phyloP scores from a whole-genome alignment of 1,140 invertebrate genomes.

The Galleria mellonella region DNA sequence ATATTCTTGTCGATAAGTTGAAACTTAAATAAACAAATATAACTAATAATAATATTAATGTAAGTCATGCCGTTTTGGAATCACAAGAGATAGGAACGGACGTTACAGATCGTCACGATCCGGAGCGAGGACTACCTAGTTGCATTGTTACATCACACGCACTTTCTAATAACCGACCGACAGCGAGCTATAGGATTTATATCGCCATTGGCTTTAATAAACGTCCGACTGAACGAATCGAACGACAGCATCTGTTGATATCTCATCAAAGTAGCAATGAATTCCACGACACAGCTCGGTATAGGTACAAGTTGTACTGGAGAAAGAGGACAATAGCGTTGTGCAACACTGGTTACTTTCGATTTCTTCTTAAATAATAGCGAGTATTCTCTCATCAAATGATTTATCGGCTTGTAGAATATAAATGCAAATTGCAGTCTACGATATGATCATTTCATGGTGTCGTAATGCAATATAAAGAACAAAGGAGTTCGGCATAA shows the following conservation, averaged over 20 bases:
- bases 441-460: background rate
- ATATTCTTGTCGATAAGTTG: slow-evolving; percentile 3
- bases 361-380: slow-evolving; percentile 25
- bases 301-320: slow-evolving; percentile 5
- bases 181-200: slow-evolving; percentile 41
- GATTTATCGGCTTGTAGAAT: slow-evolving; percentile 2
- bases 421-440: slow-evolving; percentile 6
- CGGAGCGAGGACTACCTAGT: slow-evolving; percentile 10
- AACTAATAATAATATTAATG: no score
- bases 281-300: slow-evolving; percentile 22
- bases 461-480: slow-evolving; percentile 10
- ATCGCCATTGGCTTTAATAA: slow-evolving; percentile 46
- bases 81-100: slow-evolving; percentile 13
- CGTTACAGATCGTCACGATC: slow-evolving; percentile 24
- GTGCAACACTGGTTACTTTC: slow-evolving; percentile 39
- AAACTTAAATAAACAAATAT: background rate
- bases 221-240: slow-evolving; percentile 20
- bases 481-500: slow-evolving; percentile 18
- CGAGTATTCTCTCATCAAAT: slow-evolving; percentile 13
- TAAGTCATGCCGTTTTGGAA: slow-evolving; percentile 1
- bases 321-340: slow-evolving; percentile 40
- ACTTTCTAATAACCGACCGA: slow-evolving; percentile 44
- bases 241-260: slow-evolving; percentile 6
- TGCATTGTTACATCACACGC: slow-evolving; percentile 41
- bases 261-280: slow-evolving; percentile 7